phyloP scores from a whole-genome alignment of 1,140 invertebrate species.

The Onthophagus taurus region DNA sequence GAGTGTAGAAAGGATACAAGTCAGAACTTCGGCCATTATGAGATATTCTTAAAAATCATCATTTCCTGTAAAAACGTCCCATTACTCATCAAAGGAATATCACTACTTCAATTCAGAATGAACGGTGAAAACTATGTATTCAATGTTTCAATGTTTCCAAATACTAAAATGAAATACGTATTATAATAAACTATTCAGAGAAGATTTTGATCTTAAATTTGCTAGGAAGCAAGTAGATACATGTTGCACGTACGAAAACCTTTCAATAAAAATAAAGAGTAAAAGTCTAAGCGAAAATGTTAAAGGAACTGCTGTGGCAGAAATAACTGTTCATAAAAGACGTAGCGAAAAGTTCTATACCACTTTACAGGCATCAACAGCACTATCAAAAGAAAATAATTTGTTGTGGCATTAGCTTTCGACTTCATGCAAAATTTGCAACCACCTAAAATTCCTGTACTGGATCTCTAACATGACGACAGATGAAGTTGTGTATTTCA shows the following conservation, averaged over 20 bases:
- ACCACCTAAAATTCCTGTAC: background rate
- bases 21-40: too few species aligned
- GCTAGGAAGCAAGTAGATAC: conserved; percentile 28
- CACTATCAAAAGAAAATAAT: conserved; percentile 4
- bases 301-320: conserved; percentile 26
- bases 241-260: conserved; percentile 23
- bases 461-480: background rate
- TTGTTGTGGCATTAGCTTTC: too few species aligned
- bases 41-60: too few species aligned
- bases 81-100: too few species aligned
- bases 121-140: too few species aligned
- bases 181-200: conserved; percentile 25
- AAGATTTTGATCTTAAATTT: conserved; percentile 25
- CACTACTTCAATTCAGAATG: too few species aligned
- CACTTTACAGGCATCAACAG: background rate
- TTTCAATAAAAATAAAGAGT: conserved; percentile 6
- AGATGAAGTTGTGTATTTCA: conserved; percentile 6
- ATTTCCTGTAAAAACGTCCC: too few species aligned
- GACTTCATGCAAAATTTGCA: too few species aligned
- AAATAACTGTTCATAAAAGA: conserved; percentile 21
- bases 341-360: conserved; percentile 29
- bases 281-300: conserved; percentile 15
- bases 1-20: too few species aligned
- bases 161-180: conserved; percentile 22
- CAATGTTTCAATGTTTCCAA: too few species aligned